Base-by-base conservation (phyloP, 1,140 invertebrate genomes). In the Drosophila virilis region DNA sequence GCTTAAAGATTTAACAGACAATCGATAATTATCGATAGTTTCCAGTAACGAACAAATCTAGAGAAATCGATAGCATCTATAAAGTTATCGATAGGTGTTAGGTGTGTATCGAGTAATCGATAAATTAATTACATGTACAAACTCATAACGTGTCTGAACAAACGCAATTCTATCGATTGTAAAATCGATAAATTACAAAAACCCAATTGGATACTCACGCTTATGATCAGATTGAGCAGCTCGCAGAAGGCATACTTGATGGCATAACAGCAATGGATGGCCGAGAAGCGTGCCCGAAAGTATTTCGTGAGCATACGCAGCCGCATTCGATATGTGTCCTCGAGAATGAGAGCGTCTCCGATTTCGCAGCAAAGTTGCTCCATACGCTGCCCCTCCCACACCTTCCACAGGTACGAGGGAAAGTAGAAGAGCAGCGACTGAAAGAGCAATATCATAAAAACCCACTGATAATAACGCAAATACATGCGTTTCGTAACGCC, bases 401-500 rank as follows among this genome's bases (percentile, higher is more conserved):
- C 93, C 85, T 96, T 96, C 96, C 96, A 97, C 2, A 97, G 75
- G 79, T 95, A 96, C 4, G 94, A 93, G 1, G 96, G 96, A 9
- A 95, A 92, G 89, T 96, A 96, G 90, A 97, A 97, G 62, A 96
- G 91, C 40, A 95, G 92, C 62, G 96, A 95, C 93, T 98, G 97
- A n/a, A 98, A 94, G 28, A 97, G 95, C 43, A 98, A 93, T 37
- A 97, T 94, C 86, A 97, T 95, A 58, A 96, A 96, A 6, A 97
- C 96, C 97, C 97, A 98, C 91, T 98, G 97, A 92, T 98, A 98
- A 93, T 98, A 98, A 37, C 95, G 95, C 74, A 97, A 95, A 77
- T 95, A 95, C 59, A 94, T 93, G 22, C 94, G 93, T 76, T 94
- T 93, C 60, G 95, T 94, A 0, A 89, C 71, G 70, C 93, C 84